phyloP scores from a whole-genome alignment of 2,113 vertebrate species.

The Acrocephalus kingi region DNA sequence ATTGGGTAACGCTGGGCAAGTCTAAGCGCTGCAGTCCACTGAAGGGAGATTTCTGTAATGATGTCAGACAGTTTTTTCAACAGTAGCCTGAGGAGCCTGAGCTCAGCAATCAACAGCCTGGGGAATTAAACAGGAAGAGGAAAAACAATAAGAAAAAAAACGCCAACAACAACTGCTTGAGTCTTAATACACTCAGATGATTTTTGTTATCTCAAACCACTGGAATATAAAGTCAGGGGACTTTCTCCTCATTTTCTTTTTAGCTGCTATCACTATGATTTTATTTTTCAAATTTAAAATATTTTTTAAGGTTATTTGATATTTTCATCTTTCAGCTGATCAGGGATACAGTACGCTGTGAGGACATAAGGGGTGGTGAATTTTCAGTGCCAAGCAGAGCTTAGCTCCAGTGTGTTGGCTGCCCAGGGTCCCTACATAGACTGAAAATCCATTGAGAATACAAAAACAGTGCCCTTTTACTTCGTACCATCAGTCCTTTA shows the following conservation, averaged over 20 bases:
- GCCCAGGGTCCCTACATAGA: background rate
- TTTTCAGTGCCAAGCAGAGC: background rate
- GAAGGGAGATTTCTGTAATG: background rate
- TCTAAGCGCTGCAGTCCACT: background rate
- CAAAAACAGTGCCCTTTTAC: background rate
- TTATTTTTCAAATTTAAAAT: background rate
- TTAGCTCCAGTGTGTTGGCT: background rate
- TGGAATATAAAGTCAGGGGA: background rate
- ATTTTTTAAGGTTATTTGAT: background rate
- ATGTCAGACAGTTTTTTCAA: fast-evolving
- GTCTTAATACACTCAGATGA: background rate
- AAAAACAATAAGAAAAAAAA: background rate
- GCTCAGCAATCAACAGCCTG: background rate
- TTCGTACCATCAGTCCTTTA: background rate
- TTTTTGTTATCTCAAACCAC: background rate
- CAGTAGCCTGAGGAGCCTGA: background rate
- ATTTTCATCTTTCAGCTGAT: background rate
- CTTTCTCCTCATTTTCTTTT: background rate
- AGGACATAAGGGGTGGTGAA: background rate
- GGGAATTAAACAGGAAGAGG: conserved; percentile 20
- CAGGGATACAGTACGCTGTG: background rate
- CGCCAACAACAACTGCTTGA: background rate
- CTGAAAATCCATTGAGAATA: background rate
- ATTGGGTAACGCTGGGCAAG: background rate
- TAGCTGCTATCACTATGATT: background rate